phyloP scores from a whole-genome alignment of 2,797 vertebrate species.

The Rallus crepitans region DNA sequence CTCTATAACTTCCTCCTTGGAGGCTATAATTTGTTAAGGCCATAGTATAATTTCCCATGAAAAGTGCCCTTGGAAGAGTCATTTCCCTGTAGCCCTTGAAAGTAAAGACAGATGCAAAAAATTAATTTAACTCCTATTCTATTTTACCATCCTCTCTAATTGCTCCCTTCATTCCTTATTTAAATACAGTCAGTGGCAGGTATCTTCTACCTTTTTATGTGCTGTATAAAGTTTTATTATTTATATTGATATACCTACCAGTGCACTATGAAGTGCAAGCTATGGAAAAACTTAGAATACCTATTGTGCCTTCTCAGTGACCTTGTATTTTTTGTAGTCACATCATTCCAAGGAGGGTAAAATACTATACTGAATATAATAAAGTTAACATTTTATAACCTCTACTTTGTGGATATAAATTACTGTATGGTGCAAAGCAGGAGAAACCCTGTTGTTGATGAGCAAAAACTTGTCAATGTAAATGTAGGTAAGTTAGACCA shows the following conservation, averaged over 20 bases:
- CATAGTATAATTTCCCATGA: slow-evolving; percentile 43
- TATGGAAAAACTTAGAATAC: background rate
- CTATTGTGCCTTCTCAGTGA: background rate
- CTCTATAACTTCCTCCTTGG: slow-evolving; percentile 38
- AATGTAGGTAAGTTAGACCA: background rate
- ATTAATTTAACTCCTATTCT: slow-evolving; percentile 32
- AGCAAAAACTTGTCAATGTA: background rate
- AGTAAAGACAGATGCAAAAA: slow-evolving; percentile 36
- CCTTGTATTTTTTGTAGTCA: background rate
- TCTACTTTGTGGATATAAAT: background rate
- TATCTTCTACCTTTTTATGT: background rate
- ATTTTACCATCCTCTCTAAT: slow-evolving; percentile 3
- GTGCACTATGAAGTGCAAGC: background rate
- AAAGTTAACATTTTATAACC: background rate
- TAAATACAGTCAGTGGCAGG: background rate
- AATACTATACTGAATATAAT: background rate
- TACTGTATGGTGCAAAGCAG: background rate
- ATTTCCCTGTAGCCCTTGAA: slow-evolving; percentile 3
- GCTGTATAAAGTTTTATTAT: background rate
- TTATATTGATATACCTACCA: background rate
- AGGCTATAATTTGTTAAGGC: slow-evolving; percentile 44
- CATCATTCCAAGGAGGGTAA: background rate
- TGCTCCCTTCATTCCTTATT: background rate
- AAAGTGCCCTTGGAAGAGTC: slow-evolving; percentile 49
- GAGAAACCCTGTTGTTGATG: background rate